Evolutionary conservation across 2,113 vertebrate species (phyloP), one percentile per base, ranked within the genome.

Genomic region (Hemibagrus wyckioides): DNA sequence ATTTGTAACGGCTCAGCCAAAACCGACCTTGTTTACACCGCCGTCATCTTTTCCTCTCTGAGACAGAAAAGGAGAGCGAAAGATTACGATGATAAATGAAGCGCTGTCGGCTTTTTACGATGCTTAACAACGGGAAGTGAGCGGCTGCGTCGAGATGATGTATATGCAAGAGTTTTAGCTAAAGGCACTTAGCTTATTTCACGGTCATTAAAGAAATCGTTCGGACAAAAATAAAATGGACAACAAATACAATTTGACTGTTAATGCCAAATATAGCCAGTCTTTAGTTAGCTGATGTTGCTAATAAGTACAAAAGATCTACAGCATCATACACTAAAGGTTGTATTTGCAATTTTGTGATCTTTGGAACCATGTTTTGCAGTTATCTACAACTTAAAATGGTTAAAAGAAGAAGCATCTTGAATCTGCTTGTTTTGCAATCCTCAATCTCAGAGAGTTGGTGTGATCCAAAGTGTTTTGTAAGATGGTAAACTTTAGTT

Each of bases 1-100:
- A 33, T 75, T 25, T 48, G 21, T 36, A 48, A 65, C 21, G 8
- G 44, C 19, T 10, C 48, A 65, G 3, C 1, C 13, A 48, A 65
- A 56, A 80, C 48, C 30, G 36, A 39, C 57, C 85, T 44, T 54
- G 59, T 85, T 86, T 39, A 80, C 59, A 79, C 57, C n/a, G 33
- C 65, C 30, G 36, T 65, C 56, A 65, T 67, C 8, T 39, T 80
- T 84, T 14, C 25, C 15, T 67, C 25, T 17, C 81, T 7, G 21
- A 71, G 50, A 81, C 33, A 85, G 52, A 44, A 56, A 63, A 76
- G 13, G 54, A 48, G 56, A 77, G 39, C 13, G 33, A 79, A 39
- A 63, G 33, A 75, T 52, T n/a, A 61, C n/a, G 33, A 50, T 82
- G 80, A 87, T 82, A 63, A 87, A 83, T 83, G 56, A 50, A 63